Evolutionary conservation across 1,140 invertebrate genomes (phyloP), one percentile per base, ranked within the genome.

Genomic region (Ruditapes philippinarum): DNA sequence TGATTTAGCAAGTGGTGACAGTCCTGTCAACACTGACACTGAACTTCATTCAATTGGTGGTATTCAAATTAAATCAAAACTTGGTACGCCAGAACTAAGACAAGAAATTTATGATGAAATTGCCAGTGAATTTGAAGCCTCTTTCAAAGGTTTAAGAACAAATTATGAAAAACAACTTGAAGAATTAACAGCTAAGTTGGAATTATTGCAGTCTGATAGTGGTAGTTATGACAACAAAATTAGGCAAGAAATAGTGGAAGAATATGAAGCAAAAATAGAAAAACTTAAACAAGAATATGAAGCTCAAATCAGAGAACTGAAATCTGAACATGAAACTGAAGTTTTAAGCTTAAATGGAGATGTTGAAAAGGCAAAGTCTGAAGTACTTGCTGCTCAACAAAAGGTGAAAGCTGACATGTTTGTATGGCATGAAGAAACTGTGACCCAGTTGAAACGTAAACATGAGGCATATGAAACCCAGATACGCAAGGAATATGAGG

Each of bases 401-500:
- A 86, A 86, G 45, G 84, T 86, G 45, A 86, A 86, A 42, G 84
- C 84, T 45, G 84, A 86, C 36, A 86, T 86, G 84, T 86, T 86
- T 86, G 84, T 86, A 40, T 86, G 84, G 74, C 78, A 88, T 88
- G 76, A 88, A 54, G 78, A 80, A 28, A 73, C 73, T 17, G 31
- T 36, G 19, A 19, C 54, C 25, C 78, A 76, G 31, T 40, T 78
- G 51, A 79, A 91, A 79, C 60, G 31, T 45, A 82, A 91, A 38
- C 88, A 91, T 79, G 88, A 93, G 38, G 89, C 79, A 5, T 81
- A 78, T 79, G 57, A 91, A 38, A 60, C 81, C 14, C 42, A 82
- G 68, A 25, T 86, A 83, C 60, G 80, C 82, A 70, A 78, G 85
- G 87, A 89, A 82, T 88, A 91, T 92, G 92, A 90, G 82, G 78